Evolutionary conservation across 2,797 vertebrate species (phyloP), one percentile per base, ranked within the genome.

Genomic region (Bovichtus variegatus): DNA sequence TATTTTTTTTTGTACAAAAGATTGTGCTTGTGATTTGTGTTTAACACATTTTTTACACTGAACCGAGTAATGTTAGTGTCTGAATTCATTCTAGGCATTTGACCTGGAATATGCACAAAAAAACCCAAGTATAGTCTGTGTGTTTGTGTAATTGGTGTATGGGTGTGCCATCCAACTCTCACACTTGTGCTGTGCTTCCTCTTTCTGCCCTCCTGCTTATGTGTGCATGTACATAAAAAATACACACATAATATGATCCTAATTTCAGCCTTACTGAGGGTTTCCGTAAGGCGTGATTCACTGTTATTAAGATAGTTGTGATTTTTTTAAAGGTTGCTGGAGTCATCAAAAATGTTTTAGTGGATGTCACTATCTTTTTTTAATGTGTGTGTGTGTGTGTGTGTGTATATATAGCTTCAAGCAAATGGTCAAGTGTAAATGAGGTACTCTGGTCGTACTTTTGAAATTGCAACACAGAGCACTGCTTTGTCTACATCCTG

Each of bases 401-500:
- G n/a, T n/a, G n/a, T n/a, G n/a, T n/a, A n/a, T n/a, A n/a, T 6
- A 41, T 71, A 53, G 50, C 78, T 81, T 36, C 7, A 38, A 84
- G 40, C 25, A 60, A 4, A 58, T 88, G 83, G 84, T 89, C 78
- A 81, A 78, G 81, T 89, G 43, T 74, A 80, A 76, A 72, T 80
- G 9, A 57, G 54, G 69, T 78, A 55, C 47, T 77, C 63, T 36
- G 63, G 61, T 88, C 6, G 34, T 66, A 57, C 73, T 84, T 88
- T 62, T 86, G 44, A 85, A 83, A 80, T 83, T 85, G 77, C 85
- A 75, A 79, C 80, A 81, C 70, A 80, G 47, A 80, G 80, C 78
- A 66, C 81, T 78, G 78, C 76, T 77, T 83, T 83, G 86, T 85
- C 85, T 90, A 74, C 78, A 87, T 93, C 91, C 89, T 91, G 88